A percentile compares a stretch with the other conserved stretches of the same genome.
phyloP scores from a whole-genome alignment of 2,888 invertebrate species.

The Vannuccia rotundouncinata region DNA sequence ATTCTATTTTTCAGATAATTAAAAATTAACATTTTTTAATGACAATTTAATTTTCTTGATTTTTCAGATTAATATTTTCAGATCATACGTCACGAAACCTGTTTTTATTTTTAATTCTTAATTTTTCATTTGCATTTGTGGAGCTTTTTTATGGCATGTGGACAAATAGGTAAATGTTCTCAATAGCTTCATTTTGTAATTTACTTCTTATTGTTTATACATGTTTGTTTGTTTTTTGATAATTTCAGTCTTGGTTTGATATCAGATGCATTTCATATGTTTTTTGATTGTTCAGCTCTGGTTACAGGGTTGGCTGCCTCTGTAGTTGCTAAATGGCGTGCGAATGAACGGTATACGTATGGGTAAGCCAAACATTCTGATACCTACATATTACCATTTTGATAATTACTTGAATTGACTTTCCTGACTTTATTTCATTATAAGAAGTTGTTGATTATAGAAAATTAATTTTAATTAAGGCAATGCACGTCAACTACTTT shows the following conservation, averaged over 20 bases:
- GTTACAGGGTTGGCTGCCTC: conserved; percentile 86
- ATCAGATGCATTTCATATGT: conserved; percentile 98
- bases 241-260: conserved; percentile 71
- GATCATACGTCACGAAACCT: conserved; percentile 87
- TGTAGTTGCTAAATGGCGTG: conserved; percentile 89
- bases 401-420: too few relatives aligned
- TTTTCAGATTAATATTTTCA: conserved; percentile 74
- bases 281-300: conserved; percentile 93
- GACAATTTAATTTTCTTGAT: too few relatives aligned
- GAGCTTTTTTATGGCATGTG: conserved; percentile 77
- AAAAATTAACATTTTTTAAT: too few relatives aligned
- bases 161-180: conserved; percentile 56
- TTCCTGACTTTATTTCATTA: too few relatives aligned
- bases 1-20: too few relatives aligned
- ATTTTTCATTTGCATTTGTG: conserved; percentile 91
- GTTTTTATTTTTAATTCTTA: conserved; percentile 80
- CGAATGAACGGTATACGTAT: conserved; percentile 68
- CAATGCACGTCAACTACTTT: too few relatives aligned
- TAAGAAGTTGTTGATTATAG: too few relatives aligned
- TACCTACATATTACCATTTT: too few relatives aligned
- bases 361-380: conserved; percentile 54
- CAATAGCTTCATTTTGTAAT: neutral
- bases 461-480: too few relatives aligned
- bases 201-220: conserved; percentile 5
- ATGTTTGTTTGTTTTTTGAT: conserved; percentile 40